Conservation (phyloP, 2,113 vertebrate genomes). For the Osmerus mordax region DNA sequence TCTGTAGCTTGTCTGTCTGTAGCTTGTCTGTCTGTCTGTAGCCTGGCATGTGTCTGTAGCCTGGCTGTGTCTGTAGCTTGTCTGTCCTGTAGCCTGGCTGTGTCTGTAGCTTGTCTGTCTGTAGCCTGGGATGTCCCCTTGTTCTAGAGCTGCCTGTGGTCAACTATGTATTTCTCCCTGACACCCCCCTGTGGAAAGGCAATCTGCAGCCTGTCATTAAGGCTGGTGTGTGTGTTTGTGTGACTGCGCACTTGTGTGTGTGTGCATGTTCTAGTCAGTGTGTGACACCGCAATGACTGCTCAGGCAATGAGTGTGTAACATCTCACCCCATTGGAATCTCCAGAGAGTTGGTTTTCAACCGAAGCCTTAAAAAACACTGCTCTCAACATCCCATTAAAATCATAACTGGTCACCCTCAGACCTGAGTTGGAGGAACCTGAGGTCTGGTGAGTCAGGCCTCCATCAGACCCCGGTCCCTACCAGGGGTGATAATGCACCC, state of each 20-base stretch:
- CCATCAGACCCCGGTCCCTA: constrained; percentile 27
- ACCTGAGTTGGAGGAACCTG: constrained; percentile 30
- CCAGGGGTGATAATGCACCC: constrained; percentile 31
- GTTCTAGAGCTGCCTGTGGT: constrained; percentile 4
- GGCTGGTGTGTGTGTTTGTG: constrained; percentile 31
- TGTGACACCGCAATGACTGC: constrained; percentile 9
- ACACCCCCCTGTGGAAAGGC: constrained; percentile 15
- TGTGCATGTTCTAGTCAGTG: not conserved
- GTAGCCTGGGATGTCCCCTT: not conserved
- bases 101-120: too few relatives aligned
- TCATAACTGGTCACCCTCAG: constrained; percentile 17
- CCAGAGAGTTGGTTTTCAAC: constrained; percentile 14
- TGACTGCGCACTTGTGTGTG: constrained; percentile 7
- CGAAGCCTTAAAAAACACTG: constrained; percentile 46
- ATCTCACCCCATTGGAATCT: constrained; percentile 60
- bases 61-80: too few relatives aligned
- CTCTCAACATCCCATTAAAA: constrained; percentile 24
- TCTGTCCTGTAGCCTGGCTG: too few relatives aligned
- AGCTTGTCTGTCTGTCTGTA: too few relatives aligned
- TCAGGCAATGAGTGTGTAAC: constrained; percentile 38
- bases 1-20: too few relatives aligned
- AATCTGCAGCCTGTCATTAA: constrained; percentile 48
- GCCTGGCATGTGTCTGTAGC: too few relatives aligned
- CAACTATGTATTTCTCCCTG: constrained; percentile 7
- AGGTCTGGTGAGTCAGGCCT: constrained; percentile 43